Conservation (phyloP, 2,113 vertebrate species). For the Rynchops niger region DNA sequence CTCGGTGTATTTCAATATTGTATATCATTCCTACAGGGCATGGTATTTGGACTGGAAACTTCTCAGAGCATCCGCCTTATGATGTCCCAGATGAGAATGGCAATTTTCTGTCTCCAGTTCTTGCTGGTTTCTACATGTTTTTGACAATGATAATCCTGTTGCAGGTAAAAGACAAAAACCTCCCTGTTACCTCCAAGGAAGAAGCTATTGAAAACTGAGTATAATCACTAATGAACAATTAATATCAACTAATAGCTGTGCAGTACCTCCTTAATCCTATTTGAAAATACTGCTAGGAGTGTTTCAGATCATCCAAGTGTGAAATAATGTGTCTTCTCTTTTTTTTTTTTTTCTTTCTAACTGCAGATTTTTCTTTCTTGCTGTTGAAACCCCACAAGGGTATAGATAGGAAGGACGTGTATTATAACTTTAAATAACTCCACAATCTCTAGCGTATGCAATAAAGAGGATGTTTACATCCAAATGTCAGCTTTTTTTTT, state of each 20-base stretch:
- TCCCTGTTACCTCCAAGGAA: background rate
- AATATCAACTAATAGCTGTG: background rate
- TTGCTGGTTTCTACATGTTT: constrained; percentile 88
- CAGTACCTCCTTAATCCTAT: background rate
- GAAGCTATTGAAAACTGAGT: background rate
- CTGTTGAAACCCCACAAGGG: background rate
- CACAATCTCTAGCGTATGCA: background rate
- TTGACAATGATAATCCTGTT: constrained; percentile 95
- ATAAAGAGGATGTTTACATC: background rate
- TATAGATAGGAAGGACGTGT: background rate
- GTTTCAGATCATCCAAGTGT: background rate
- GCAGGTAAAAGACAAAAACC: constrained; percentile 79
- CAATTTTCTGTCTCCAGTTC: constrained; percentile 67
- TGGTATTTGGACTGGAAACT: constrained; percentile 78
- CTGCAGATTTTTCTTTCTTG: background rate
- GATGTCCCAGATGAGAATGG: constrained; percentile 79
- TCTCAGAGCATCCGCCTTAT: constrained; percentile 79
- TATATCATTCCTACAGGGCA: constrained; percentile 78
- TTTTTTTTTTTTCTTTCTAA: background rate
- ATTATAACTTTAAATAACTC: background rate
- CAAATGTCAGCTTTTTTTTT: background rate
- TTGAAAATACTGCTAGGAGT: background rate
- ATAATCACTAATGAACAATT: background rate
- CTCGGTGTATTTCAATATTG: background rate
- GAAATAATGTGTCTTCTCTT: background rate